phyloP scores from a whole-genome alignment of 2,888 invertebrate species.

The Pemphredon lugubris region DNA sequence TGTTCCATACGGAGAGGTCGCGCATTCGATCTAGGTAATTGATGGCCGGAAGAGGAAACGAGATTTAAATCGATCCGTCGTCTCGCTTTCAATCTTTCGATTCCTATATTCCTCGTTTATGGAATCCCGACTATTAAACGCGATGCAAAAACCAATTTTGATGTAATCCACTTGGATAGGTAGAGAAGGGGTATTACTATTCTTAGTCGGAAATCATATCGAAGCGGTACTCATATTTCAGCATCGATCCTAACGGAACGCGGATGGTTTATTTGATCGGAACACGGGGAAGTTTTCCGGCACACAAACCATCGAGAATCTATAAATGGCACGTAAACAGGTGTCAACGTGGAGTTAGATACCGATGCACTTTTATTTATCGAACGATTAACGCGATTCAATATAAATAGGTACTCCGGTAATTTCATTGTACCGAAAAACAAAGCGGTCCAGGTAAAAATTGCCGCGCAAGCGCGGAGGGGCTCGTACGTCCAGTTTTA shows the following conservation, averaged over 20 bases:
- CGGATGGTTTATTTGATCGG: not conserved
- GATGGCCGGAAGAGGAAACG: conserved; percentile 43
- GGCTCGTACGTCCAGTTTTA: too few species aligned
- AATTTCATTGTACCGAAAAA: conserved; percentile 1
- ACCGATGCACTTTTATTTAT: not conserved
- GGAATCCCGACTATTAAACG: too few species aligned
- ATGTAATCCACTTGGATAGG: too few species aligned
- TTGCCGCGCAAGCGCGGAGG: too few species aligned
- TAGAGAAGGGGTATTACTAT: too few species aligned
- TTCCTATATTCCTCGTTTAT: too few species aligned
- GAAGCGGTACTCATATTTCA: not conserved
- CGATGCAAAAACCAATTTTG: too few species aligned
- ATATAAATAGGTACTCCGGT: too few species aligned
- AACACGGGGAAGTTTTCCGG: not conserved
- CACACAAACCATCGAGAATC: not conserved
- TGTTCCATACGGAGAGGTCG: not conserved
- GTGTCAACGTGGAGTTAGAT: not conserved
- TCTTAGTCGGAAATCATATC: not conserved
- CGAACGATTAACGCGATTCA: not conserved
- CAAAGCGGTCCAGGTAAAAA: too few species aligned
- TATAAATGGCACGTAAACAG: conserved; percentile 6
- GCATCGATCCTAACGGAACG: not conserved
- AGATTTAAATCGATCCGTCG: conserved; percentile 52
- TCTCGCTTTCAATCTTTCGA: conserved; percentile 18
- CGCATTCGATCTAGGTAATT: conserved; percentile 49